Evolutionary conservation across 2,797 vertebrate genomes (phyloP).

Genomic region (Eleutherodactylus coqui): DNA sequence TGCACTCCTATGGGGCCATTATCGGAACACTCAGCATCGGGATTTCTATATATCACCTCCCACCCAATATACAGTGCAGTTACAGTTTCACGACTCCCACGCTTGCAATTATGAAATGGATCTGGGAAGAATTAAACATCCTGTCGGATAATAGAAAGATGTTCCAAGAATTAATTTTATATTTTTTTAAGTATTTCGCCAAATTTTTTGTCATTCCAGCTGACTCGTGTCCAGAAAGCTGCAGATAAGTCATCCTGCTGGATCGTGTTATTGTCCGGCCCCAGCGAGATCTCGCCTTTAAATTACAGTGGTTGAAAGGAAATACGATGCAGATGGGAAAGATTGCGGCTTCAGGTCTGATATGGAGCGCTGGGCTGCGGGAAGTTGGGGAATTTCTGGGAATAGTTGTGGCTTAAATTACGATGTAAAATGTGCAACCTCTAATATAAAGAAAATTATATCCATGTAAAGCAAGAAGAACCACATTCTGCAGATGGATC

Average conservation of each 20-base stretch:
- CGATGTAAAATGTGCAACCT: slow-evolving; percentile 6
- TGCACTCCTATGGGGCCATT: no score
- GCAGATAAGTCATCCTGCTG: slow-evolving; percentile 42
- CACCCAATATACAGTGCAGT: neutral
- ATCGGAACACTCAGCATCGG: neutral
- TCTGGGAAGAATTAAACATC: slow-evolving; percentile 49
- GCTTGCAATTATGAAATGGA: slow-evolving; percentile 17
- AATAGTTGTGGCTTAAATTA: slow-evolving; percentile 23
- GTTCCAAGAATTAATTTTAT: slow-evolving; percentile 32
- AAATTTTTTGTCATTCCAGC: slow-evolving; percentile 55
- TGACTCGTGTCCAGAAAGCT: slow-evolving; percentile 41
- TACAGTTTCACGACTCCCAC: slow-evolving; percentile 9
- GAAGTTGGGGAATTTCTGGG: neutral
- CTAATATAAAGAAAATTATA: slow-evolving; percentile 18
- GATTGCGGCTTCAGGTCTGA: slow-evolving; percentile 6
- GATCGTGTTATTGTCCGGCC: slow-evolving; percentile 19
- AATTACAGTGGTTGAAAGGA: slow-evolving; percentile 15
- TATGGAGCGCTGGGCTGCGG: neutral
- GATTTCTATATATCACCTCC: neutral
- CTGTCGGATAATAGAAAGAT: slow-evolving; percentile 33
- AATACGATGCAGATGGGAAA: slow-evolving; percentile 42
- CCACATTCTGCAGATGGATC: neutral
- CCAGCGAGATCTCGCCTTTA: slow-evolving; percentile 6
- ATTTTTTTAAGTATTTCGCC: slow-evolving; percentile 31
- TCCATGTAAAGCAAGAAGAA: slow-evolving; percentile 1